phyloP scores from a whole-genome alignment of 2,888 invertebrate genomes.

The Lithophane semibrunnea region DNA sequence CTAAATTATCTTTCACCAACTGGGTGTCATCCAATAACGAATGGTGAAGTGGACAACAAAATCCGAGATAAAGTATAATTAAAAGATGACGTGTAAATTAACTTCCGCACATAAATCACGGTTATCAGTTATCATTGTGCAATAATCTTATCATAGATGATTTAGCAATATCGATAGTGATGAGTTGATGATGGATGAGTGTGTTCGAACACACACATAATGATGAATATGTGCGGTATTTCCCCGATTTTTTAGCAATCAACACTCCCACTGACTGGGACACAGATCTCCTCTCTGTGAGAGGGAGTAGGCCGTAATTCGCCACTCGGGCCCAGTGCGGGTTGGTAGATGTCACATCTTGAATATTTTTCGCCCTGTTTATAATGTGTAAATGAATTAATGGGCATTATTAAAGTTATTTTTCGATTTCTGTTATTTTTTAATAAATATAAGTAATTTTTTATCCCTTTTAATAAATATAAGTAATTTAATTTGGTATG shows the following conservation, averaged over 20 bases:
- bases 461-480: too few relatives aligned
- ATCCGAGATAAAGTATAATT: neutral
- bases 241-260: constrained; percentile 1
- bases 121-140: constrained; percentile 24
- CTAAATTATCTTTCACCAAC: too few relatives aligned
- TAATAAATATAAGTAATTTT: too few relatives aligned
- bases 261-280: neutral
- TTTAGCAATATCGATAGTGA: constrained; percentile 12
- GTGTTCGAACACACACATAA: constrained; percentile 1
- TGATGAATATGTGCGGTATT: neutral
- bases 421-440: too few relatives aligned
- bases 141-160: constrained; percentile 31
- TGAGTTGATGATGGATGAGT: neutral
- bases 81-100: neutral
- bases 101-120: constrained; percentile 8
- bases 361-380: too few relatives aligned
- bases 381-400: too few relatives aligned
- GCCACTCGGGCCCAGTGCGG: too few relatives aligned
- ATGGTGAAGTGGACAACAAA: neutral
- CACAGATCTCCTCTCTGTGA: too few relatives aligned
- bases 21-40: neutral
- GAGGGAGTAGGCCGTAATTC: too few relatives aligned
- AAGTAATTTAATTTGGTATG: too few relatives aligned
- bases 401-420: too few relatives aligned
- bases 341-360: too few relatives aligned